A percentile compares a stretch with the other conserved stretches of the same genome.
Evolutionary conservation across 2,888 invertebrate genomes (phyloP).

Genomic region (Erannis defoliaria): DNA sequence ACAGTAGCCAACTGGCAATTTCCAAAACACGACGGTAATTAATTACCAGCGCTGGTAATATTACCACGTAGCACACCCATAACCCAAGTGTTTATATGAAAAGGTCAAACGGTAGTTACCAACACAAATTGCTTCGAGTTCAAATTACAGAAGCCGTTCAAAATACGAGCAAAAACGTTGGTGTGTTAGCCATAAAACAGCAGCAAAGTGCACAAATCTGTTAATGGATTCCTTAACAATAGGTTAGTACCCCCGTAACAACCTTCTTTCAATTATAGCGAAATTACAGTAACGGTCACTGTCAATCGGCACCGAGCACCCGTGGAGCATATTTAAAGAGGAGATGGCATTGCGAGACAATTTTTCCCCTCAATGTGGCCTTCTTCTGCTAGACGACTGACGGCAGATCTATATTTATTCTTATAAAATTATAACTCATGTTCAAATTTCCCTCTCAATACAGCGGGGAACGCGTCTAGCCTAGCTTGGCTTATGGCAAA

Average conservation of each 20-base stretch:
- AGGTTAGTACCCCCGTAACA: slow-evolving; percentile 14
- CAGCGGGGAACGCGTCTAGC: too few species aligned
- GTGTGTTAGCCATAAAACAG: not conserved
- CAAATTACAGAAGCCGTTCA: not conserved
- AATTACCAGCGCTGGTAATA: too few species aligned
- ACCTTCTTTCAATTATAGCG: slow-evolving; percentile 29
- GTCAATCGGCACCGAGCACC: slow-evolving; percentile 25
- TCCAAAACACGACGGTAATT: too few species aligned
- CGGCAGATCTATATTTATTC: too few species aligned
- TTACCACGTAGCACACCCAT: too few species aligned
- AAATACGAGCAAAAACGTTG: not conserved
- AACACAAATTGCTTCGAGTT: not conserved
- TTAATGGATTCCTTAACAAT: slow-evolving; percentile 17
- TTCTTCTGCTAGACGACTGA: too few species aligned
- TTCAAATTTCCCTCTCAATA: too few species aligned
- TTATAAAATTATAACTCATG: too few species aligned
- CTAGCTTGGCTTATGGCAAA: too few species aligned
- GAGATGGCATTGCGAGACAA: slow-evolving; percentile 15
- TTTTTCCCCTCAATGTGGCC: not conserved
- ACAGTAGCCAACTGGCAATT: too few species aligned
- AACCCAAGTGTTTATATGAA: too few species aligned
- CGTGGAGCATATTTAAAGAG: not conserved
- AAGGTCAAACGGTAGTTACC: not conserved
- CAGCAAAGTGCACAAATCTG: slow-evolving; percentile 1
- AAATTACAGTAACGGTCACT: slow-evolving; percentile 48